These are phyloP conservation scores for Neelides sp. DNA, from an alignment of 1,140 invertebrate genomes.

Conservation along the genomic window DNA sequence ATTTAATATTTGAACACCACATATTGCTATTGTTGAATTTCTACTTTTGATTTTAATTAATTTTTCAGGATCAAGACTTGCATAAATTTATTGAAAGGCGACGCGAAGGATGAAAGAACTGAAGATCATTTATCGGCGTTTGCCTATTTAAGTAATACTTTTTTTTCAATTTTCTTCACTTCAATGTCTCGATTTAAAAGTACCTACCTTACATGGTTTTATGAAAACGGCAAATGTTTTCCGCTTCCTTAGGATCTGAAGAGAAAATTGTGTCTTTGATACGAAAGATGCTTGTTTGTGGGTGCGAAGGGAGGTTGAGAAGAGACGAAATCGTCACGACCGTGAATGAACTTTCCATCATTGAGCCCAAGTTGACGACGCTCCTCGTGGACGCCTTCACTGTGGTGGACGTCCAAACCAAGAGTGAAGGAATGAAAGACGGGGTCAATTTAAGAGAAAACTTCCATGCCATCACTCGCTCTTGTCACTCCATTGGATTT, in stretches of 20 bases:
- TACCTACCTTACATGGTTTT: too few species aligned
- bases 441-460: conserved; percentile 61
- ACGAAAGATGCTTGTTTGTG: conserved; percentile 34
- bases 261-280: background rate
- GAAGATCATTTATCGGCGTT: too few species aligned
- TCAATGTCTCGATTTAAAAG: too few species aligned
- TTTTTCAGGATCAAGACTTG: conserved; percentile 4
- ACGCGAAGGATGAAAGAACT: too few species aligned
- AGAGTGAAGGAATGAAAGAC: conserved; percentile 40
- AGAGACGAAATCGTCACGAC: conserved; percentile 53
- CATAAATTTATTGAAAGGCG: conserved; percentile 6
- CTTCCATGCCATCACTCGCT: conserved; percentile 35
- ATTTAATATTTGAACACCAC: background rate
- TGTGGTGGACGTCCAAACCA: conserved; percentile 51
- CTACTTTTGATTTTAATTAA: conserved; percentile 11
- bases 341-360: conserved; percentile 55
- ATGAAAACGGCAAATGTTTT: too few species aligned
- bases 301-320: conserved; percentile 52
- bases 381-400: conserved; percentile 65
- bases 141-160: too few species aligned
- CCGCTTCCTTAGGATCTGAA: too few species aligned
- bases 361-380: conserved; percentile 54
- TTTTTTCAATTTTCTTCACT: too few species aligned
- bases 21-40: conserved; percentile 10
- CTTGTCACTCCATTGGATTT: conserved; percentile 11